These are phyloP conservation scores for Nycteola revayana DNA, from an alignment of 2,888 invertebrate genomes.

Conservation along the genomic window DNA sequence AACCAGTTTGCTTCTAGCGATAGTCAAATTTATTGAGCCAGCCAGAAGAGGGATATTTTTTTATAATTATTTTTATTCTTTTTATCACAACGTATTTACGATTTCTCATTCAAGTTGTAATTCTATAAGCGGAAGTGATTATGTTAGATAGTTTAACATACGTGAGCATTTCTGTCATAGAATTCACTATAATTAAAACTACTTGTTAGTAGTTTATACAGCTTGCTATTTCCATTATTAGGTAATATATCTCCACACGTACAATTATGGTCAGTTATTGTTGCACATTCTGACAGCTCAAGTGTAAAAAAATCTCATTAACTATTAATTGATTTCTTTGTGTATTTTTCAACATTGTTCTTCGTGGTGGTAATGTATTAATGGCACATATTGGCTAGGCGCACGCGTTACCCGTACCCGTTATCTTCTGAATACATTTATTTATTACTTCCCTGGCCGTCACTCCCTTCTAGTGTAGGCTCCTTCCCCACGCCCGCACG, in stretches of 20 bases:
- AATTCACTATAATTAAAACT: neutral
- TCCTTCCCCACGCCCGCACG: slow-evolving; percentile 16
- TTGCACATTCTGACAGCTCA: slow-evolving; percentile 40
- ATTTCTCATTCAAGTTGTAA: neutral
- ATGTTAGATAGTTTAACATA: neutral
- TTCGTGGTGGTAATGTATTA: slow-evolving; percentile 30
- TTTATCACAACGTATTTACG: neutral
- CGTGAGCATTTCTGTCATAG: neutral
- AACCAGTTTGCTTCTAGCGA: slow-evolving; percentile 2
- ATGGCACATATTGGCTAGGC: slow-evolving; percentile 40
- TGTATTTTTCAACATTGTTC: slow-evolving; percentile 46
- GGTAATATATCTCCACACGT: slow-evolving; percentile 25
- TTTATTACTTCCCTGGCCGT: slow-evolving; percentile 47
- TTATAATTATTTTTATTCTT: no score
- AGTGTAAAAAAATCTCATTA: slow-evolving; percentile 42
- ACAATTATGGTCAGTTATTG: slow-evolving; percentile 30
- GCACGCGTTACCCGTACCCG: slow-evolving; percentile 48
- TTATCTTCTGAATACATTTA: slow-evolving; percentile 62
- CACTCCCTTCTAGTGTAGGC: slow-evolving; percentile 12
- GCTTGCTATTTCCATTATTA: slow-evolving; percentile 15
- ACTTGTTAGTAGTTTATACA: slow-evolving; percentile 4
- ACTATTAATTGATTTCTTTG: slow-evolving; percentile 44
- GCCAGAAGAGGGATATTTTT: no score
- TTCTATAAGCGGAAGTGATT: neutral
- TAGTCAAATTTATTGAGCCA: no score